Evolutionary conservation across 2,888 invertebrate genomes (phyloP).

Genomic region (Tetheella fluctuosa): DNA sequence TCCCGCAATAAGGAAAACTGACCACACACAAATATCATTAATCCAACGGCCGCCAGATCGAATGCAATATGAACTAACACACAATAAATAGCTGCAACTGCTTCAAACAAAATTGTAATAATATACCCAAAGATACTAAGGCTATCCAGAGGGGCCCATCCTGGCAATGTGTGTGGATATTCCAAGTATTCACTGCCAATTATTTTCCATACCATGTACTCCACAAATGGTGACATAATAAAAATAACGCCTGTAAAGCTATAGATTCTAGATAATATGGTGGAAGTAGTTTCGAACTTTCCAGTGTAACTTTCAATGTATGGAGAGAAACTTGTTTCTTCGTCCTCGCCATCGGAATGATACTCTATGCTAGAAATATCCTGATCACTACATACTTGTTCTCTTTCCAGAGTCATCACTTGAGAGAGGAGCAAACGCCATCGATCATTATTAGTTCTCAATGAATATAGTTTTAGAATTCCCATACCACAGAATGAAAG

Average conservation of each 20-base stretch:
- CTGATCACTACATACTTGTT: slow-evolving; percentile 34
- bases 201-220: slow-evolving; percentile 41
- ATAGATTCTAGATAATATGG: slow-evolving; percentile 53
- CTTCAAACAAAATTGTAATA: slow-evolving; percentile 48
- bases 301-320: slow-evolving; percentile 48
- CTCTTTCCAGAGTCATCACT: slow-evolving; percentile 47
- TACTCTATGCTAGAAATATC: slow-evolving; percentile 39
- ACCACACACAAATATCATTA: slow-evolving; percentile 68
- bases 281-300: slow-evolving; percentile 44
- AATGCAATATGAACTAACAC: slow-evolving; percentile 61
- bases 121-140: slow-evolving; percentile 46
- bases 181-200: slow-evolving; percentile 26
- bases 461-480: slow-evolving; percentile 54
- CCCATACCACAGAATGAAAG: slow-evolving; percentile 66
- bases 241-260: slow-evolving; percentile 52
- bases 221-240: slow-evolving; percentile 61
- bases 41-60: slow-evolving; percentile 58
- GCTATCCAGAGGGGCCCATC: slow-evolving; percentile 57
- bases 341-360: slow-evolving; percentile 36
- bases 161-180: slow-evolving; percentile 64
- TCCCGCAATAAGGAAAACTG: slow-evolving; percentile 57
- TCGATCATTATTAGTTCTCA: slow-evolving; percentile 36
- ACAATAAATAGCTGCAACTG: slow-evolving; percentile 54
- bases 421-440: slow-evolving; percentile 54
- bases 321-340: slow-evolving; percentile 26